Percentiles rank a stretch among this genome's conserved stretches.
phyloP scores from a whole-genome alignment of 2,797 vertebrate species.

The Choloepus didactylus region DNA sequence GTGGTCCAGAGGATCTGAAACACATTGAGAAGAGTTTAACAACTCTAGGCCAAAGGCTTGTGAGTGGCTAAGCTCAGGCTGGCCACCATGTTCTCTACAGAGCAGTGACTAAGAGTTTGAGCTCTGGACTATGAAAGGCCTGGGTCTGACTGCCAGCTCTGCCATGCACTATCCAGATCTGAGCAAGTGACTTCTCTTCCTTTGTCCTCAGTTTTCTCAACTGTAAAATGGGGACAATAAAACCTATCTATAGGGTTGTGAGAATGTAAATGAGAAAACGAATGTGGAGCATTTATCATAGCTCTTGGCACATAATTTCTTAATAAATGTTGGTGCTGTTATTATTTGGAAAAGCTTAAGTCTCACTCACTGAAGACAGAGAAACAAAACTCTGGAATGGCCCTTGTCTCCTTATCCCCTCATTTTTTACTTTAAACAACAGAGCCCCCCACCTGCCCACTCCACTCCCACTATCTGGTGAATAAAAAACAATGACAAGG shows the following conservation, averaged over 20 bases:
- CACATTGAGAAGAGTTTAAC: not conserved
- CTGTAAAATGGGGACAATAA: fast-evolving
- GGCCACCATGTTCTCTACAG: not conserved
- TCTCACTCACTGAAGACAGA: not conserved
- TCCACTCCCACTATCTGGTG: not conserved
- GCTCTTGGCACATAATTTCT: not conserved
- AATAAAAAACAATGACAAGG: slow-evolving; percentile 46
- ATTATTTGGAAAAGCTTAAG: not conserved
- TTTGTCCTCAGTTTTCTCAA: not conserved
- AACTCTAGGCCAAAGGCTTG: not conserved
- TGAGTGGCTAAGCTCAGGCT: fast-evolving
- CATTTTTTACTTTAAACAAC: slow-evolving; percentile 33
- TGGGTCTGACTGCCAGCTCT: not conserved
- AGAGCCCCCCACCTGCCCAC: not conserved
- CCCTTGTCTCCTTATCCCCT: slow-evolving; percentile 32
- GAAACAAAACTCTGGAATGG: not conserved
- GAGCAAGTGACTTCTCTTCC: fast-evolving
- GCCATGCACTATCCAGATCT: not conserved
- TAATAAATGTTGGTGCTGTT: fast-evolving
- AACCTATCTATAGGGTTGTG: fast-evolving
- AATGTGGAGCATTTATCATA: fast-evolving
- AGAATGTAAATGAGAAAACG: fast-evolving
- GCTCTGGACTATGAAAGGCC: not conserved
- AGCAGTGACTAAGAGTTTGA: fast-evolving
- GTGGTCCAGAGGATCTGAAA: slow-evolving; percentile 92